Percentiles rank a stretch among this genome's conserved stretches.
phyloP scores from a whole-genome alignment of 2,797 vertebrate genomes.

The Huso huso region DNA sequence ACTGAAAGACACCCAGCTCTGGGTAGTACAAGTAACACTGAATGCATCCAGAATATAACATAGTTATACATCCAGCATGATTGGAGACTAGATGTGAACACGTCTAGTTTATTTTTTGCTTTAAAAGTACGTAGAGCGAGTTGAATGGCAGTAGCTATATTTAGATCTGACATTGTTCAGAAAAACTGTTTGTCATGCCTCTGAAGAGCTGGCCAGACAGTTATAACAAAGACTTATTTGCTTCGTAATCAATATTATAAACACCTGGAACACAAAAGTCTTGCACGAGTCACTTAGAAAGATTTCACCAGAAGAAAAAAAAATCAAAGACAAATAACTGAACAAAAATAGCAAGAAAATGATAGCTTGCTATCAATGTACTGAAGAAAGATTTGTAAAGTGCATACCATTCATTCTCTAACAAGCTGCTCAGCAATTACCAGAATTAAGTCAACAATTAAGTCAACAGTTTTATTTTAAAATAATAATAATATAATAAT shows the following conservation, averaged over 20 bases:
- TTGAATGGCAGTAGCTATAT: too few species aligned
- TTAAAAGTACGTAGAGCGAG: constrained; percentile 27
- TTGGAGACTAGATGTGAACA: constrained; percentile 15
- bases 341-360: constrained; percentile 62
- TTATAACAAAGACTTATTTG: constrained; percentile 19
- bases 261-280: too few species aligned
- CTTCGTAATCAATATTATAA: too few species aligned
- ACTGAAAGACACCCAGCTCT: too few species aligned
- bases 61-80: too few species aligned
- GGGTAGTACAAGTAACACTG: too few species aligned
- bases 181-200: too few species aligned
- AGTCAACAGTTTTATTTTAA: constrained; percentile 3
- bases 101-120: too few species aligned
- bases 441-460: background rate
- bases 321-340: constrained; percentile 58
- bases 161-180: too few species aligned
- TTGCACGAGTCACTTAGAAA: too few species aligned
- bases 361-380: constrained; percentile 57
- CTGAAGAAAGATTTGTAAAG: constrained; percentile 51
- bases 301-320: constrained; percentile 16
- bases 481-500: background rate
- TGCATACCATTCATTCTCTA: constrained; percentile 49
- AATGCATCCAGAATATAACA: too few species aligned
- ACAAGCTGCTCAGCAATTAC: constrained; percentile 10
- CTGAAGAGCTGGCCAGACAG: too few species aligned